Evolutionary conservation across 2,888 invertebrate genomes (phyloP).

Genomic region (Lasioglossum leucozonium): DNA sequence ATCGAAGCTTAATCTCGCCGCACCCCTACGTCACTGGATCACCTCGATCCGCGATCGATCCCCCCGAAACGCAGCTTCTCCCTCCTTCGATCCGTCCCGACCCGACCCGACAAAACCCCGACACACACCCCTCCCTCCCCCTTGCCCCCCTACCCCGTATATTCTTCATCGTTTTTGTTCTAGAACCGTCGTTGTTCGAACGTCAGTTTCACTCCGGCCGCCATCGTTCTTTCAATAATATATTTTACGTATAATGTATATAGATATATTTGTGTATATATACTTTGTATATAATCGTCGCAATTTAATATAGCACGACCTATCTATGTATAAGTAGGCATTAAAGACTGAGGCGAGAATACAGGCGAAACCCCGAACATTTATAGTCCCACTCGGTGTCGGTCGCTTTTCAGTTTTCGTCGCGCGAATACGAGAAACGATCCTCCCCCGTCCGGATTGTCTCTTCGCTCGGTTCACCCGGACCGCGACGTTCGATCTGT

Average conservation of each 20-base stretch:
- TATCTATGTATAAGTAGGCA: constrained; percentile 81
- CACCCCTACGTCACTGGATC: neutral
- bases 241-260: constrained; percentile 56
- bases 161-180: neutral
- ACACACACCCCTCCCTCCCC: neutral
- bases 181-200: constrained; percentile 50
- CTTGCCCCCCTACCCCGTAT: neutral
- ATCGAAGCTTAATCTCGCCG: constrained; percentile 31
- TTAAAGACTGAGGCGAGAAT: constrained; percentile 78
- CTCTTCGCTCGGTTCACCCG: neutral
- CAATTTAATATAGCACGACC: constrained; percentile 78
- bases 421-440: constrained; percentile 27
- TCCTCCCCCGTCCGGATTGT: constrained; percentile 34
- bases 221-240: constrained; percentile 47
- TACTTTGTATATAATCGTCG: constrained; percentile 77
- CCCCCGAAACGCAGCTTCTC: constrained; percentile 69
- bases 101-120: neutral
- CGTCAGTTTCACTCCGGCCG: constrained; percentile 42
- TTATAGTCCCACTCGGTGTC: constrained; percentile 39
- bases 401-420: constrained; percentile 13
- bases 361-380: constrained; percentile 58
- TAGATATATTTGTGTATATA: constrained; percentile 64
- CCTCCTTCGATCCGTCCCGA: constrained; percentile 5
- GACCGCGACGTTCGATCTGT: neutral
- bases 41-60: constrained; percentile 58